Evolutionary conservation across 2,888 invertebrate species (phyloP).

Genomic region (Griposia aprilina): DNA sequence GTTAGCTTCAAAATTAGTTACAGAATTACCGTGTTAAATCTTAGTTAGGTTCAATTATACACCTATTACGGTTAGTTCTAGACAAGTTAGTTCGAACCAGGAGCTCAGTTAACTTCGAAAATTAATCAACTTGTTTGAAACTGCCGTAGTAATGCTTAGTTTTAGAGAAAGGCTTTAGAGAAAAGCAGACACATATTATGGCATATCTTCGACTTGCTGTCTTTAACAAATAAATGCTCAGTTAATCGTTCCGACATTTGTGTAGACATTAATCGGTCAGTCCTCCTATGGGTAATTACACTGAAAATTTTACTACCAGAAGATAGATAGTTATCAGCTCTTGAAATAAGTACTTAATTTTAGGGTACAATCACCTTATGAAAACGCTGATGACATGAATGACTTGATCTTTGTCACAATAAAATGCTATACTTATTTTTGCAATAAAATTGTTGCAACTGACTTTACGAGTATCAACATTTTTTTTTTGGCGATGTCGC

Average conservation of each 20-base stretch:
- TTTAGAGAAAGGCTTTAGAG: too few relatives aligned
- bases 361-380: neutral
- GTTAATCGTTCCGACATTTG: neutral
- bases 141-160: slow-evolving; percentile 21
- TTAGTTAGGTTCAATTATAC: slow-evolving; percentile 37
- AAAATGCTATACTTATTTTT: neutral
- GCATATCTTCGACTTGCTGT: too few relatives aligned
- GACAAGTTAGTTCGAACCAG: slow-evolving; percentile 18
- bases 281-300: slow-evolving; percentile 1
- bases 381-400: neutral
- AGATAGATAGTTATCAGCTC: neutral
- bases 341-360: neutral
- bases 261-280: slow-evolving; percentile 1
- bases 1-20: slow-evolving; percentile 2
- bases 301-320: neutral
- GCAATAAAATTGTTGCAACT: neutral
- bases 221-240: neutral
- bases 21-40: slow-evolving; percentile 38
- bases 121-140: slow-evolving; percentile 33
- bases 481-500: neutral
- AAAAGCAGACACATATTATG: too few relatives aligned
- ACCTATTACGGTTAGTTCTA: slow-evolving; percentile 30
- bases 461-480: neutral
- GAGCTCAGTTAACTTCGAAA: slow-evolving; percentile 20
- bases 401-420: neutral